phyloP scores from a whole-genome alignment of 2,797 vertebrate species.

The Etheostoma nigrum region DNA sequence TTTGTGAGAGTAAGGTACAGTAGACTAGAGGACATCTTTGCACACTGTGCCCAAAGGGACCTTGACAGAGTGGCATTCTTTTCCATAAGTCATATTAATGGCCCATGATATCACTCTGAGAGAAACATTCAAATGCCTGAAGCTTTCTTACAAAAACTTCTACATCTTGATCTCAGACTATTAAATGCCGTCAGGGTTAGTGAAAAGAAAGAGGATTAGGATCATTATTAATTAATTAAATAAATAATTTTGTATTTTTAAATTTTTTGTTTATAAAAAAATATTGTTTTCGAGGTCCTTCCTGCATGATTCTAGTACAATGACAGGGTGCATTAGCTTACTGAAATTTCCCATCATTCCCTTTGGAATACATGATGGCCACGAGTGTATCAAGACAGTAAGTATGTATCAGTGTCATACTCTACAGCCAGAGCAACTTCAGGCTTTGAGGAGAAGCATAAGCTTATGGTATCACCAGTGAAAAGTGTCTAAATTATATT shows the following conservation, averaged over 20 bases:
- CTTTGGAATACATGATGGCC: neutral
- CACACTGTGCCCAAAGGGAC: constrained; percentile 40
- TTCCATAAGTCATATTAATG: constrained; percentile 53
- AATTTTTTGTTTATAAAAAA: no score
- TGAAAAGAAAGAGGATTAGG: constrained; percentile 36
- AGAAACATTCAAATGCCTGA: constrained; percentile 36
- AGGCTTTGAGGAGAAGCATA: neutral
- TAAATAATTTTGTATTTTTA: no score
- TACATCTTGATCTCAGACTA: constrained; percentile 24
- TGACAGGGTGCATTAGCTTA: neutral
- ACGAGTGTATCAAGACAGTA: neutral
- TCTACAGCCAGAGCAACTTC: neutral
- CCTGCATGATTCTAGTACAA: neutral
- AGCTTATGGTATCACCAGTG: neutral
- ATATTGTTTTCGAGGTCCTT: neutral
- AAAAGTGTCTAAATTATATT: neutral
- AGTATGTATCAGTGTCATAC: neutral
- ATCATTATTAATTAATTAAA: neutral
- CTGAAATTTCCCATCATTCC: neutral
- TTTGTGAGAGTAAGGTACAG: constrained; percentile 18
- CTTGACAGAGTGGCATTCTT: constrained; percentile 34
- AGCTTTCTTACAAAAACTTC: constrained; percentile 32
- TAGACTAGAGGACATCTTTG: constrained; percentile 24
- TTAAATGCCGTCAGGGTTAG: constrained; percentile 48
- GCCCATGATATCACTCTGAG: constrained; percentile 42